Evolutionary conservation across 2,888 invertebrate genomes (phyloP), one percentile per base, ranked within the genome.

Genomic region (Acleris literana): DNA sequence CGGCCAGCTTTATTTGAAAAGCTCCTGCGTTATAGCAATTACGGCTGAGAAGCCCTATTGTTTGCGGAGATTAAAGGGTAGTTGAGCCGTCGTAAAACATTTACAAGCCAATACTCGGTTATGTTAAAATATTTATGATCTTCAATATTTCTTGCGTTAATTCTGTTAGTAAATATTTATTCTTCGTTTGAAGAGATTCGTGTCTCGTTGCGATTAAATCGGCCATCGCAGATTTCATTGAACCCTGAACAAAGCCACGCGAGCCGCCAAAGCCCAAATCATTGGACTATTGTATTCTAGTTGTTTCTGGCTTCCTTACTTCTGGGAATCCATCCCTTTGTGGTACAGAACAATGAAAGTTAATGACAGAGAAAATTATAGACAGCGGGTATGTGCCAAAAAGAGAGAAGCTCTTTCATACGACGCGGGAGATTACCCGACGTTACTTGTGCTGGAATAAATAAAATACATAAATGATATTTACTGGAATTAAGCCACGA

Each of bases 291-390:
- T 56, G 44, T 61, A 17, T 22, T 56, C 44, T 56, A 61, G 56
- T 64, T 64, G 61, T 52, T 59, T 39, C 57, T 66, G 62, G 52
- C 61, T 66, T 66, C 62, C 62, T 57, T 66, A 62, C 61, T 57
- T 48, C 62, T 33, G 61, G 33, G 52, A 53, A 57, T 66, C 51
- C 39, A 57, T 62, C 46, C 46, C 61, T 66, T 66, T 66, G 62
- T 66, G 25, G 46, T 55, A 52, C 66, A 66, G 66, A 66, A 66
- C 57, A 62, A 66, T 48, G 62, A 57, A 66, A 62, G 62, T 66
- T 66, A 66, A 66, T 66, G 66, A 62, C 62, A 57, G 56, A 66
- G 62, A 66, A 66, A 62, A 66, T 62, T 66, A 66, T 66, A 62
- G 66, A 53, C 56, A 62, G 52, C 39, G 62, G 39, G 48, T 62